phyloP scores from a whole-genome alignment of 92 coral and sea anemone genomes.

The Epizoanthus ramosus region DNA sequence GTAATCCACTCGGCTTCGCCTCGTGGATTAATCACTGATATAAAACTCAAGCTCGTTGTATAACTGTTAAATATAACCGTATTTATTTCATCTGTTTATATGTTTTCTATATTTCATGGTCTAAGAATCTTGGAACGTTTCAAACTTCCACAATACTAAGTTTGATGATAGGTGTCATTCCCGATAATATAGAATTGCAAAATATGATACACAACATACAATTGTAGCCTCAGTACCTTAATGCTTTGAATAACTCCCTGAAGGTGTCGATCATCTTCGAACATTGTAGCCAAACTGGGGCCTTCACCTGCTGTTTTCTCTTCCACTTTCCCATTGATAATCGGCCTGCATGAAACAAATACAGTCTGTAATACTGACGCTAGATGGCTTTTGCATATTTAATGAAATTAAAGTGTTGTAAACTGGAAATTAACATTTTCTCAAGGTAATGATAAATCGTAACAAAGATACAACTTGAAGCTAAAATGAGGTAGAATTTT shows the following conservation, averaged over 20 bases:
- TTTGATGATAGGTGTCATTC: neutral
- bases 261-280: slow-evolving; percentile 97
- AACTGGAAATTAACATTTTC: neutral
- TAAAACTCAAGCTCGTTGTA: no score
- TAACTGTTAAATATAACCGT: no score
- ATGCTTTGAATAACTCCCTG: slow-evolving; percentile 89
- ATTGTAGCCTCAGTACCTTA: slow-evolving; percentile 57
- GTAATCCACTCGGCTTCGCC: no score
- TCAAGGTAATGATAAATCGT: no score
- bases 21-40: no score
- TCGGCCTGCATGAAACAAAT: slow-evolving; percentile 64
- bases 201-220: neutral
- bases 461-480: no score
- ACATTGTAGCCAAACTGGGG: slow-evolving; percentile 96
- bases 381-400: no score
- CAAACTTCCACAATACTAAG: neutral
- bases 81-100: no score
- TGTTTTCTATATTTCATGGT: no score
- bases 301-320: slow-evolving; percentile 99
- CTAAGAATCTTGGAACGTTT: no score
- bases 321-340: slow-evolving; percentile 95
- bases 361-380: neutral
- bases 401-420: neutral
- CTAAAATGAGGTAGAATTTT: no score
- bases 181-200: no score